These are phyloP conservation scores for Stegastes partitus DNA, from an alignment of 2,113 vertebrate genomes.

Conservation along the genomic window DNA sequence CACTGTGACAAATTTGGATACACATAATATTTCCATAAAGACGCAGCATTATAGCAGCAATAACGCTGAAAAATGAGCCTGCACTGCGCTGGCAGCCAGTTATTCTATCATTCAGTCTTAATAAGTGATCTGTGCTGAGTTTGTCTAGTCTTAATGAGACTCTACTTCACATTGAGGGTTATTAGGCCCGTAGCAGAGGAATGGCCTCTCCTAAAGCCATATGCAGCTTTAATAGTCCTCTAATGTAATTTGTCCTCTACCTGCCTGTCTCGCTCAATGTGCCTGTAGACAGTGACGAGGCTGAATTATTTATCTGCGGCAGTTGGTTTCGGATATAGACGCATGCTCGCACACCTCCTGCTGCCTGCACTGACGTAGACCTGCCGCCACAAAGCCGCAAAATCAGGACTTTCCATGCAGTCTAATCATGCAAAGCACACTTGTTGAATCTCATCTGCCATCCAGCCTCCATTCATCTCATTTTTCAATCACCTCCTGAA, in stretches of 20 bases:
- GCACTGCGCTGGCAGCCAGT: slow-evolving; percentile 44
- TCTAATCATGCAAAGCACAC: slow-evolving; percentile 51
- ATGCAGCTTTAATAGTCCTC: slow-evolving; percentile 70
- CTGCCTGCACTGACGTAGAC: slow-evolving; percentile 9
- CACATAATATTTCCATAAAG: slow-evolving; percentile 22
- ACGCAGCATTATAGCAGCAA: slow-evolving; percentile 13
- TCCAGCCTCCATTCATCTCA: not conserved
- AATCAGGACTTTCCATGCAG: slow-evolving; percentile 59
- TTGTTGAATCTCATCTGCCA: slow-evolving; percentile 60
- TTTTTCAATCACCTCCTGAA: not conserved
- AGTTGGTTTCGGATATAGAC: slow-evolving; percentile 66
- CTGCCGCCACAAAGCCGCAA: slow-evolving; percentile 34
- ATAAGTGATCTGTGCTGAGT: slow-evolving; percentile 63
- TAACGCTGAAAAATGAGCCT: slow-evolving; percentile 29
- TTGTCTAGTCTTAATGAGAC: slow-evolving; percentile 69
- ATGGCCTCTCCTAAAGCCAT: slow-evolving; percentile 59
- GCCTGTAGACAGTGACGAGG: slow-evolving; percentile 72
- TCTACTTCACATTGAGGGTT: slow-evolving; percentile 57
- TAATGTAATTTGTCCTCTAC: slow-evolving; percentile 79
- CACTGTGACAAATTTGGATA: slow-evolving; percentile 24
- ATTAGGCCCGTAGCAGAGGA: slow-evolving; percentile 47
- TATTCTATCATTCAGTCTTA: slow-evolving; percentile 45
- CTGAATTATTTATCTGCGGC: slow-evolving; percentile 77
- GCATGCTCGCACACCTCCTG: slow-evolving; percentile 16
- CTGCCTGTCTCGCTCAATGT: slow-evolving; percentile 70